phyloP scores from a whole-genome alignment of 1,140 invertebrate species.

The Pogonomyrmex californicus region DNA sequence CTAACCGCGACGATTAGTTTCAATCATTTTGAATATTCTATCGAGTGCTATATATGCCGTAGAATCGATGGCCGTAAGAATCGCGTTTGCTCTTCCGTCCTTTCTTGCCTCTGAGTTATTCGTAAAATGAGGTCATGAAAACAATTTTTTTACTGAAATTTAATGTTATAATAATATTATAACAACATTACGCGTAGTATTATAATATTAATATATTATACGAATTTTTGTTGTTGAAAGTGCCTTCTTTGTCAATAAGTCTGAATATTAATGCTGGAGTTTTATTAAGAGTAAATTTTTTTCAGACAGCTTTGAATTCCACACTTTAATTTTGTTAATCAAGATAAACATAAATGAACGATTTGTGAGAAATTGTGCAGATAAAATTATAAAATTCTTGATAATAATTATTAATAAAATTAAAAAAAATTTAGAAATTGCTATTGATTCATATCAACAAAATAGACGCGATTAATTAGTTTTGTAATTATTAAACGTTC shows the following conservation, averaged over 20 bases:
- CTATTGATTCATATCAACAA: background rate
- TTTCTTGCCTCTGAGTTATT: background rate
- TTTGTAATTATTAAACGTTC: constrained; percentile 6
- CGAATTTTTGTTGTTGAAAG: background rate
- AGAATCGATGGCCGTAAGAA: constrained; percentile 27
- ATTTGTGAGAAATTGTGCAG: background rate
- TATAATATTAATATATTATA: constrained; percentile 38
- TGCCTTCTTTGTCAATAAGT: constrained; percentile 7
- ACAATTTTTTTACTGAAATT: background rate
- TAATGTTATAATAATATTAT: background rate
- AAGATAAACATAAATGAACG: background rate
- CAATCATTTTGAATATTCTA: constrained; percentile 9
- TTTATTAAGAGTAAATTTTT: background rate
- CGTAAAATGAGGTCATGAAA: background rate
- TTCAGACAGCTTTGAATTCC: background rate
- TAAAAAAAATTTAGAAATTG: constrained; percentile 5
- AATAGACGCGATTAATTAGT: background rate
- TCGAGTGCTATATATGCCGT: background rate
- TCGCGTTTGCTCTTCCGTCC: background rate
- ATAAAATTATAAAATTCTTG: background rate
- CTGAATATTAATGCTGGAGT: background rate
- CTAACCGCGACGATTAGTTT: constrained; percentile 7
- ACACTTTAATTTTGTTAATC: background rate
- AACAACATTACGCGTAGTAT: background rate
- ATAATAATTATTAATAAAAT: background rate